Evolutionary conservation across 2,888 invertebrate species (phyloP).

Genomic region (Helleia helle): DNA sequence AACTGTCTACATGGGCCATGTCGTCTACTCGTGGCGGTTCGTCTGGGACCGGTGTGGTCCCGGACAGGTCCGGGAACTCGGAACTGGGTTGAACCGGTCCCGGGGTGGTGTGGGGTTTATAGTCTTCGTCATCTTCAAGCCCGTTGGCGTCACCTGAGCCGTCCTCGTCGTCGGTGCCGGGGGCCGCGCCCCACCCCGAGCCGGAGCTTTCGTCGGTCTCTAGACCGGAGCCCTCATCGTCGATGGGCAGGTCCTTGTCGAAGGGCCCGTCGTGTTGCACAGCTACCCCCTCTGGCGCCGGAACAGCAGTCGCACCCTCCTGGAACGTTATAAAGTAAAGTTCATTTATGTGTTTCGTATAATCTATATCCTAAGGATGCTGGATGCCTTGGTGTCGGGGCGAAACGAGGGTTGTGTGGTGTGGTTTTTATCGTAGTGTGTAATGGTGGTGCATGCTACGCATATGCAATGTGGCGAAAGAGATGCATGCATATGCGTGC

Average conservation of each 20-base stretch:
- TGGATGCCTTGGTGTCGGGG: too few relatives aligned
- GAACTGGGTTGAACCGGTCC: constrained; percentile 12
- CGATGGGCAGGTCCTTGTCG: constrained; percentile 80
- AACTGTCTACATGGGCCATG: constrained; percentile 53
- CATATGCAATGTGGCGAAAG: too few relatives aligned
- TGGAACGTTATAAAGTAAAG: constrained; percentile 38
- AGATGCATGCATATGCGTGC: too few relatives aligned
- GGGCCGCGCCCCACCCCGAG: constrained; percentile 82
- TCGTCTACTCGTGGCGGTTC: constrained; percentile 33
- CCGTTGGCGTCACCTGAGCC: constrained; percentile 56
- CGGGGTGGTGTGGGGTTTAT: constrained; percentile 26
- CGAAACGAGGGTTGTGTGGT: too few relatives aligned
- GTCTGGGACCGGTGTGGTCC: constrained; percentile 19
- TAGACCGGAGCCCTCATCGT: constrained; percentile 85
- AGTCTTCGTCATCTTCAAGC: constrained; percentile 65
- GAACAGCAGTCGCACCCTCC: constrained; percentile 45
- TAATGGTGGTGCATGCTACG: too few relatives aligned
- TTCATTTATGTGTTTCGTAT: background rate
- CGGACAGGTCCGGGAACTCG: constrained; percentile 11
- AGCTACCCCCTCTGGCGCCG: constrained; percentile 41
- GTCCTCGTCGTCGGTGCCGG: constrained; percentile 86
- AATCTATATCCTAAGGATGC: too few relatives aligned
- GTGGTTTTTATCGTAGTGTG: too few relatives aligned
- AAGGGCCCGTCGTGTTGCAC: constrained; percentile 60
- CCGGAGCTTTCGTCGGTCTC: constrained; percentile 88